A percentile compares a stretch with the other conserved stretches of the same genome.
Evolutionary conservation across 1,140 invertebrate species (phyloP).

Genomic region (Hetaerina americana): DNA sequence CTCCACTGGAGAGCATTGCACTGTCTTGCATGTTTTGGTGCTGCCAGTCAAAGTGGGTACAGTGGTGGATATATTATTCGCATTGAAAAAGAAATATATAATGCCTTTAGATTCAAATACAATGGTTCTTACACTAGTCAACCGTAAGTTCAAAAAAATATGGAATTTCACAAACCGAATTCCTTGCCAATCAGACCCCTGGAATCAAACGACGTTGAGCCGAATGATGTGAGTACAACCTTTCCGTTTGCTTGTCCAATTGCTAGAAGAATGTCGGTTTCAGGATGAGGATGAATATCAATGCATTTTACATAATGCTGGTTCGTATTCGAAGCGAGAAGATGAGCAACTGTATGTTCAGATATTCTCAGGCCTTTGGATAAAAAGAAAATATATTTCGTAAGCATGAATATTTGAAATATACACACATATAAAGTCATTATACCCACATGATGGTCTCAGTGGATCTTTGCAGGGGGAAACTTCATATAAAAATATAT

Average conservation of each 20-base stretch:
- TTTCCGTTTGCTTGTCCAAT: slow-evolving; percentile 77
- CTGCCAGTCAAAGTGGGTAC: too few species aligned
- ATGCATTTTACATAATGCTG: slow-evolving; percentile 58
- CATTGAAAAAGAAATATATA: too few species aligned
- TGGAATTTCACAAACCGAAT: slow-evolving; percentile 43
- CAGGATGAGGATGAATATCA: slow-evolving; percentile 58
- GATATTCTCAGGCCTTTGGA: slow-evolving; percentile 48
- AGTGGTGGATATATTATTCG: too few species aligned
- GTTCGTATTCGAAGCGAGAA: slow-evolving; percentile 49
- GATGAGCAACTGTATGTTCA: slow-evolving; percentile 45
- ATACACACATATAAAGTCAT: background rate
- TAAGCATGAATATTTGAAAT: background rate
- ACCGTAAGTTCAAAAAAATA: background rate
- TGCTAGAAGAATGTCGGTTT: slow-evolving; percentile 63
- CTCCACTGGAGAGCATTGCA: slow-evolving; percentile 86
- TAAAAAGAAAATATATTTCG: slow-evolving; percentile 14
- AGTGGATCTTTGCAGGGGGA: slow-evolving; percentile 40
- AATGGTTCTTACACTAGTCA: too few species aligned
- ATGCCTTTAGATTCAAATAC: too few species aligned
- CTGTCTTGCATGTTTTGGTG: slow-evolving; percentile 61
- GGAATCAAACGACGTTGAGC: slow-evolving; percentile 51
- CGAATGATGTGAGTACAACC: slow-evolving; percentile 65
- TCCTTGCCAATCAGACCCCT: slow-evolving; percentile 56
- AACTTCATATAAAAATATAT: slow-evolving; percentile 71
- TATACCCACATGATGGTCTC: slow-evolving; percentile 40